Percentiles rank a stretch among this genome's conserved stretches.
Evolutionary conservation across 1,140 invertebrate species (phyloP).

Genomic region (Drosophila pruinosa): DNA sequence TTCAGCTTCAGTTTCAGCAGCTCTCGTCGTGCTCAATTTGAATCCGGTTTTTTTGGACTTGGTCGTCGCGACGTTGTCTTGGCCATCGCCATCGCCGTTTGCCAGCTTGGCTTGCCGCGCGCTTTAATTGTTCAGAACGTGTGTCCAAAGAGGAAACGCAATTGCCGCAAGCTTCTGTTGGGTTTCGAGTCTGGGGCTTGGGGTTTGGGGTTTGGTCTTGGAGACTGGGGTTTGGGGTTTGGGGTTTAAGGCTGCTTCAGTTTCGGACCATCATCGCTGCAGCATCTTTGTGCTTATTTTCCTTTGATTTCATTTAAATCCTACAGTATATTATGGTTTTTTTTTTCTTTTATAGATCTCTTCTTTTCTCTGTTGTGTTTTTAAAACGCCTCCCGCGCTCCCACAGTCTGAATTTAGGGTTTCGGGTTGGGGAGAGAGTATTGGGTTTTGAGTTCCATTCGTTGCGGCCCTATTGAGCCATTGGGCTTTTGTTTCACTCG

Average conservation of each 20-base stretch:
- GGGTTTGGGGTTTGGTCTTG: constrained; percentile 17
- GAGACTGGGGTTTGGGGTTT: constrained; percentile 31
- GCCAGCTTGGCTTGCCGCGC: constrained; percentile 60
- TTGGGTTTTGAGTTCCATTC: constrained; percentile 19
- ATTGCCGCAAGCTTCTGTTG: constrained; percentile 81
- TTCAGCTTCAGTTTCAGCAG: constrained; percentile 42
- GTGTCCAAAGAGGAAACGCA: constrained; percentile 74
- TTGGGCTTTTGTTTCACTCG: constrained; percentile 67
- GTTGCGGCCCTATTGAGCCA: constrained; percentile 67
- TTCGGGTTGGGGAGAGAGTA: not conserved
- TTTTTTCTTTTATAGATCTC: constrained; percentile 6
- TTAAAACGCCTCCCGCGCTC: constrained; percentile 75
- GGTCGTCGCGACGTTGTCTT: constrained; percentile 37
- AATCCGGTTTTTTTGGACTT: constrained; percentile 69
- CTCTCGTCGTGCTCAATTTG: constrained; percentile 64
- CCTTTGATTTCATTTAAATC: constrained; percentile 76
- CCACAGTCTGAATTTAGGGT: constrained; percentile 46
- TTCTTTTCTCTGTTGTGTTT: constrained; percentile 29
- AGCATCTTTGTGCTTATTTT: constrained; percentile 52
- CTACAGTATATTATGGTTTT: constrained; percentile 51
- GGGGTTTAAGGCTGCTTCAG: constrained; percentile 26
- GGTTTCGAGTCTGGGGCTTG: constrained; percentile 19
- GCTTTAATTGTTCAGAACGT: constrained; percentile 77
- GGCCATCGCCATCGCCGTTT: constrained; percentile 45
- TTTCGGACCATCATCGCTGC: constrained; percentile 39